Base-by-base conservation (phyloP, 2,888 invertebrate genomes). In the Tenthredo mesomela region DNA sequence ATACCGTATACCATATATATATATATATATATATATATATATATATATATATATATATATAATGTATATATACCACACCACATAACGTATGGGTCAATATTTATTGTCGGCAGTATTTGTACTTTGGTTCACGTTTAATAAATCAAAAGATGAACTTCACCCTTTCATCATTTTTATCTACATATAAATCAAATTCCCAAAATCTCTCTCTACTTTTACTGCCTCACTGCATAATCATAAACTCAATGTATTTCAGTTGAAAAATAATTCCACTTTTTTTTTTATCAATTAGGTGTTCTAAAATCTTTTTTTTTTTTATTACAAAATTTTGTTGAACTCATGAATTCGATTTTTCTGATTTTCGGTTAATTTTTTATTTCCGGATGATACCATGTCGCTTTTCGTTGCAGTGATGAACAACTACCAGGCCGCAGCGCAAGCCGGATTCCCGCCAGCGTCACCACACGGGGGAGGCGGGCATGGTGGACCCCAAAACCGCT, bases 401-500 rank as follows among this genome's bases (percentile, higher is more conserved):
- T 78, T 89, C 47, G 87, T 94, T 95, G 90, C 97, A 98, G 98
- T 98, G 95, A 98, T 98, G 97, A 98, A 98, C 95, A 98, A 98
- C 95, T 98, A 98, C 94, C 97, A 97, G 93, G 97, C 97, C 85
- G 95, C 96, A 89, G 96, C 96, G 88, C 95, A 95, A 88, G 96
- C 96, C 89, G 97, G 97, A 88, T 96, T 96, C 87, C 97, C 97
- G 86, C 97, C 97, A 87, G 97, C 97, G 89, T 97, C 97, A 87
- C 97, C 97, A 87, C 97, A 97, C 92, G 96, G 95, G 85, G 96
- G 96, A 93, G 92, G 94, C 88, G 91, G 94, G 88, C 92, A 94
- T 93, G 93, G 93, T 73, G 92, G 93, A 90, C 93, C 94, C 89
- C 94, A 95, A 85, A 95, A 96, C 90, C 96, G 97, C 90, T 97